Base-by-base conservation (phyloP, 2,113 vertebrate species). In the Sula dactylatra region DNA sequence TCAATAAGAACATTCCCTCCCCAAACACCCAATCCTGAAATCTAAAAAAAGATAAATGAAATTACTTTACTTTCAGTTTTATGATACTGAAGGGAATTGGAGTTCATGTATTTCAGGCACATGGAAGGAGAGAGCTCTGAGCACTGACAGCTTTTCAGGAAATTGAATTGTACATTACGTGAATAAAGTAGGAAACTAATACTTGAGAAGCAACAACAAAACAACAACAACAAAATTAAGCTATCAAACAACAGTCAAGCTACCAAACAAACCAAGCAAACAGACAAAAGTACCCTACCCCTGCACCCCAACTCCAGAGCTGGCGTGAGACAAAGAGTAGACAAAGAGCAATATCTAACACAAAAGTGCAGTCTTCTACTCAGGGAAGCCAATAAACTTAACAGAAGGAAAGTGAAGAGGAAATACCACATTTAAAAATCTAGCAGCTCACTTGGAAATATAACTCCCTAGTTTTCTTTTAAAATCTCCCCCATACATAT, bases 401-500 rank as follows among this genome's bases (percentile, higher is more conserved):
- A 93, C 17, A 76, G 70, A 49, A 79, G 89, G 42, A 82, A 80
- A 96, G 21, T 21, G 55, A 83, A 45, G 38, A 83, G 34, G 38
- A 97, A 95, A 91, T n/a, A 16, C 32, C 65, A 44, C 36, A 73
- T 94, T 47, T 90, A 36, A 91, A 96, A 92, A 89, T 66, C 45
- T 50, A 79, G 44, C 49, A 61, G 26, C 88, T 95, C 61, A 21
- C 91, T 91, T 69, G 78, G 65, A 92, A 91, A 89, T 84, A 82
- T 10, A 89, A 79, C 16, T 91, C 52, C 34, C 34, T 38, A 16
- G 26, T 84, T 97, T 94, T 95, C 80, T 82, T 91, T 90, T 55
- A 82, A 92, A 94, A 73, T 90, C 66, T 91, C 42, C 47, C 50
- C 87, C 93, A 90, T 95, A 89, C 91, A 94, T 96, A 95, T 94